These are phyloP conservation scores for Dasyurus viverrinus DNA, from an alignment of 2,113 vertebrate genomes.

Conservation along the genomic window DNA sequence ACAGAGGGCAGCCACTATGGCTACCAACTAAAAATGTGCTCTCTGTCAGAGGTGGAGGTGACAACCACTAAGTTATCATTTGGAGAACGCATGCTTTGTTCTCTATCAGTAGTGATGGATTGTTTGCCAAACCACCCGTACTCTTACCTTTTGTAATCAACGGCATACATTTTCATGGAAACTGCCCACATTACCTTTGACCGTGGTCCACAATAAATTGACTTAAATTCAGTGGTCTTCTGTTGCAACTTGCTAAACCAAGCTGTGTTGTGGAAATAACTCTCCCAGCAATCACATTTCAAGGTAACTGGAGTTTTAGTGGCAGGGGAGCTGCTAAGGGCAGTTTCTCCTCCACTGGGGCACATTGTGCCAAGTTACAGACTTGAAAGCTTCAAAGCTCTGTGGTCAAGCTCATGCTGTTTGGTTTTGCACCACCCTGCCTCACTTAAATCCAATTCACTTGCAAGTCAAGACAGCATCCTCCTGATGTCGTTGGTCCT, in stretches of 20 bases:
- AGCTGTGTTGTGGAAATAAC: not conserved
- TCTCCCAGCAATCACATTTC: not conserved
- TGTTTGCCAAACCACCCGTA: not conserved
- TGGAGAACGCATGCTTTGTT: not conserved
- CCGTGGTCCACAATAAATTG: not conserved
- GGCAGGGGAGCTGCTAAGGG: not conserved
- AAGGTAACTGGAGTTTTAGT: not conserved
- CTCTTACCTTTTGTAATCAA: not conserved
- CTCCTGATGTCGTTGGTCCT: not conserved
- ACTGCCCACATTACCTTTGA: not conserved
- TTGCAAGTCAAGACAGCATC: not conserved
- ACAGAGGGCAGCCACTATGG: not conserved
- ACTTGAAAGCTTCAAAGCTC: not conserved
- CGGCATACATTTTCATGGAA: not conserved
- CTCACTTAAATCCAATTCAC: not conserved
- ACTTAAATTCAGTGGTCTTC: not conserved
- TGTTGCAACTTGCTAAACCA: not conserved
- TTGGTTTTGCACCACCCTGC: not conserved
- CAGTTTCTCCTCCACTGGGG: not conserved
- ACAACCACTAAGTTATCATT: not conserved
- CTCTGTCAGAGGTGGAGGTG: not conserved
- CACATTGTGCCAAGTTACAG: not conserved
- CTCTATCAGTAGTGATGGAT: not conserved
- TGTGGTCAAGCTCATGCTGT: not conserved
- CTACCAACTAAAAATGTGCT: not conserved